A percentile compares a stretch with the other conserved stretches of the same genome.
phyloP scores from a whole-genome alignment of 2,797 vertebrate genomes.

The Diceros bicornis region DNA sequence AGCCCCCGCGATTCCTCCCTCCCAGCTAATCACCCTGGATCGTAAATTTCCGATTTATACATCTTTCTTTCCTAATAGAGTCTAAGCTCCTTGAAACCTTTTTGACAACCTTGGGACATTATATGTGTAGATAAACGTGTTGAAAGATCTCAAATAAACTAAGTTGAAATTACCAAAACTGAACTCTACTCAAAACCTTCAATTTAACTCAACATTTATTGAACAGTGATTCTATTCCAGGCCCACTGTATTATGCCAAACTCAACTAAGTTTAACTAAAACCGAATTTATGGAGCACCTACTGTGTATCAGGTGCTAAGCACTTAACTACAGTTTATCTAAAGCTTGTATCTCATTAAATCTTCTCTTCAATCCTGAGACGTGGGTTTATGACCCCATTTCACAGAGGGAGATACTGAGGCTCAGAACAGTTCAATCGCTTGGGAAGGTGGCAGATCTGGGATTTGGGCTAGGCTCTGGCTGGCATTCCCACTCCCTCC shows the following conservation, averaged over 20 bases:
- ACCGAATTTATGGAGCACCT: not conserved
- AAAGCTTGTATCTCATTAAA: not conserved
- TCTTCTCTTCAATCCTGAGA: not conserved
- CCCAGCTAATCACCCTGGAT: not conserved
- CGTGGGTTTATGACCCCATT: not conserved
- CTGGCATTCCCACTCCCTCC: accelerated
- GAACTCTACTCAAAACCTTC: not conserved
- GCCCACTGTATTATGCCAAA: not conserved
- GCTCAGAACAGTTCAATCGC: not conserved
- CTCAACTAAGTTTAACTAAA: not conserved
- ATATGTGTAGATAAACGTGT: not conserved
- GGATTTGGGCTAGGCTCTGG: accelerated
- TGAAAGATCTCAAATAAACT: constrained; percentile 7
- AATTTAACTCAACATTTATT: not conserved
- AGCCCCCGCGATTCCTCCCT: not conserved
- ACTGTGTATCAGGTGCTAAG: not conserved
- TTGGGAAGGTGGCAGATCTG: not conserved
- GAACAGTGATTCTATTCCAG: not conserved
- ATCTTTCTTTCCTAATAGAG: not conserved
- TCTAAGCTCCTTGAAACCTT: not conserved
- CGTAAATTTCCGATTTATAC: not conserved
- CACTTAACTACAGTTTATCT: not conserved
- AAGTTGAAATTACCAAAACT: not conserved
- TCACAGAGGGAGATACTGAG: not conserved
- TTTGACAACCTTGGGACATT: not conserved